These are phyloP conservation scores for Neelides sp. DNA, from an alignment of 1,140 invertebrate genomes.

Conservation along the genomic window DNA sequence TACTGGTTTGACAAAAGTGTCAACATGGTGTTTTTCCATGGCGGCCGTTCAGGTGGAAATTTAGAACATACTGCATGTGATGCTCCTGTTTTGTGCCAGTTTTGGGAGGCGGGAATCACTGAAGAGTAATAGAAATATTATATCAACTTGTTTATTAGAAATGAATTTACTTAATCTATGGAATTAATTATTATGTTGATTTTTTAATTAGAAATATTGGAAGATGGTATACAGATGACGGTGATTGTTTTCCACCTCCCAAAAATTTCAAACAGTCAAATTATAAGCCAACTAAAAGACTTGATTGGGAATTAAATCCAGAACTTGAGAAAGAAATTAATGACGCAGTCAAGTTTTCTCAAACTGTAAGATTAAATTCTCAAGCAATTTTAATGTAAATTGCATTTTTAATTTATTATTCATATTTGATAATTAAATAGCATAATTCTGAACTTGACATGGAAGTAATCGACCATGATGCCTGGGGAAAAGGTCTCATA, in stretches of 20 bases:
- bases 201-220: constrained; percentile 32
- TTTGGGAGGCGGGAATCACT: constrained; percentile 40
- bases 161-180: neutral
- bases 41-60: constrained; percentile 41
- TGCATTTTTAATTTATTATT: neutral
- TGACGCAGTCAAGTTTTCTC: constrained; percentile 30
- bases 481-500: constrained; percentile 40
- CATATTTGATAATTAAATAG: constrained; percentile 32
- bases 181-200: constrained; percentile 3
- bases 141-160: neutral
- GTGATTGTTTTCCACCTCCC: constrained; percentile 33
- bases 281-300: constrained; percentile 27
- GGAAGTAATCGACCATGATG: constrained; percentile 25
- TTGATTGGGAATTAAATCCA: constrained; percentile 33
- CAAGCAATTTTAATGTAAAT: neutral
- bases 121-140: constrained; percentile 36
- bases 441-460: constrained; percentile 39
- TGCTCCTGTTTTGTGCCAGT: constrained; percentile 44
- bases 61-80: constrained; percentile 44
- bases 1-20: constrained; percentile 40
- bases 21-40: constrained; percentile 36
- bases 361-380: constrained; percentile 26
- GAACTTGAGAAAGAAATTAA: constrained; percentile 30
- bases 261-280: constrained; percentile 32
- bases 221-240: constrained; percentile 33